A percentile compares a stretch with the other conserved stretches of the same genome.
These are phyloP conservation scores for Pipistrellus kuhlii DNA, from an alignment of 2,797 vertebrate species.

Conservation along the genomic window DNA sequence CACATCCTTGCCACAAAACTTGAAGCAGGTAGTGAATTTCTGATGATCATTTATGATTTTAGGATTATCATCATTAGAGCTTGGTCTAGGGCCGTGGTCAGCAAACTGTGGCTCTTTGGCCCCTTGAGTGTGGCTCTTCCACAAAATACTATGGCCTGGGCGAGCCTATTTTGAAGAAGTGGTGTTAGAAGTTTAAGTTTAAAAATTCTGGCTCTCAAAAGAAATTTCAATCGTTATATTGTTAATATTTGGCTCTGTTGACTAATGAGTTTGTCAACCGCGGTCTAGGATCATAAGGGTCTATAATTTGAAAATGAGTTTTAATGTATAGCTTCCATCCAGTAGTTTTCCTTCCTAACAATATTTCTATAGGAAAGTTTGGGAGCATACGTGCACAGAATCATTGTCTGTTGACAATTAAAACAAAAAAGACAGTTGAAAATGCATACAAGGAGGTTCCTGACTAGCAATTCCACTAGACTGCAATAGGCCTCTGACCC, in stretches of 20 bases:
- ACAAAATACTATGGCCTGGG: too few relatives aligned
- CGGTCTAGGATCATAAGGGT: not conserved
- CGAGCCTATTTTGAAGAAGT: too few relatives aligned
- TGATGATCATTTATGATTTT: constrained; percentile 48
- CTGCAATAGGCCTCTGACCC: not conserved
- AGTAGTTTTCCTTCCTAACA: not conserved
- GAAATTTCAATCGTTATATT: too few relatives aligned
- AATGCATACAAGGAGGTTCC: not conserved
- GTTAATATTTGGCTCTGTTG: too few relatives aligned
- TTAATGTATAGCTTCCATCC: not conserved
- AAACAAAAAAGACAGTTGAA: not conserved
- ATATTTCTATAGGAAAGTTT: not conserved
- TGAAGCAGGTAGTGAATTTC: constrained; percentile 37
- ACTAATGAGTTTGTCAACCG: too few relatives aligned
- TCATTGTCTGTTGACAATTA: not conserved
- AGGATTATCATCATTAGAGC: not conserved
- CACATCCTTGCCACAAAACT: constrained; percentile 24
- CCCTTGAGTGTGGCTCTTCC: too few relatives aligned
- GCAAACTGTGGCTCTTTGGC: too few relatives aligned
- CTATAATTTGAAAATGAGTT: not conserved
- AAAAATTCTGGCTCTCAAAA: too few relatives aligned
- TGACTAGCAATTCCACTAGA: not conserved
- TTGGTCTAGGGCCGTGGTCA: not conserved
- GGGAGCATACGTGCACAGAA: not conserved
- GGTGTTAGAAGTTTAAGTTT: too few relatives aligned